These are phyloP conservation scores for Aphelenchoides avenae DNA, from an alignment of 1,140 invertebrate species.

Conservation along the genomic window DNA sequence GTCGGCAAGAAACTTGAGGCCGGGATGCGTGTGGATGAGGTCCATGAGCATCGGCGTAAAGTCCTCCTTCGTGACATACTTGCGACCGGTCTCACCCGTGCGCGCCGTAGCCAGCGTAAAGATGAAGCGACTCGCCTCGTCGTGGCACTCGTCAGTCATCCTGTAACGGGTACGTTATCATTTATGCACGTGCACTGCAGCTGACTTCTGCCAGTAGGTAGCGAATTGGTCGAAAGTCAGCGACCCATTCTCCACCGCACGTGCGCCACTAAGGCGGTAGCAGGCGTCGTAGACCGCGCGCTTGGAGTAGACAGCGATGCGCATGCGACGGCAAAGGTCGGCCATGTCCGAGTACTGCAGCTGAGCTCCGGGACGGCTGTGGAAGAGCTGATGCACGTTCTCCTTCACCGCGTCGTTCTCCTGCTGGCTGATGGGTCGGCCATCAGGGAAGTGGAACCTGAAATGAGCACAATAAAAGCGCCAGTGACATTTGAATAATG, in stretches of 20 bases:
- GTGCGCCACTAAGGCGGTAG: conserved; percentile 23
- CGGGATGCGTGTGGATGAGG: conserved; percentile 98
- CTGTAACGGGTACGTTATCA: conserved; percentile 8
- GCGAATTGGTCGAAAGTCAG: conserved; percentile 48
- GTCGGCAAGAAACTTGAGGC: conserved; percentile 89
- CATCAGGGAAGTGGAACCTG: conserved; percentile 41
- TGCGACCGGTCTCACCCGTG: conserved; percentile 32
- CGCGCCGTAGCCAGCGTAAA: conserved; percentile 67
- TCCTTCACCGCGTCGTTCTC: conserved; percentile 35
- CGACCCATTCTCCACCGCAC: neutral
- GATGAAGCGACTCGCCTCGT: conserved; percentile 82
- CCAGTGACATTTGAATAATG: too few species aligned
- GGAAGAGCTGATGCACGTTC: conserved; percentile 13
- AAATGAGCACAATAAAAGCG: too few species aligned
- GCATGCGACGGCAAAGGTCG: conserved; percentile 31
- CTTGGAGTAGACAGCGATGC: conserved; percentile 36
- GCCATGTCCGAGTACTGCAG: conserved; percentile 28
- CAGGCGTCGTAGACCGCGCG: conserved; percentile 43
- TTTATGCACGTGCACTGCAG: conserved; percentile 19
- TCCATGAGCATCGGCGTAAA: conserved; percentile 83
- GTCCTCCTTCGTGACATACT: conserved; percentile 68
- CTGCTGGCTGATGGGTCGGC: conserved; percentile 27
- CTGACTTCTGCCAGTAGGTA: conserved; percentile 58
- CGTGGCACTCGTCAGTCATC: conserved; percentile 66
- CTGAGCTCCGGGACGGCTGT: conserved; percentile 11